These are phyloP conservation scores for Rhynchotus rufescens DNA, from an alignment of 2,797 vertebrate genomes.

Conservation along the genomic window DNA sequence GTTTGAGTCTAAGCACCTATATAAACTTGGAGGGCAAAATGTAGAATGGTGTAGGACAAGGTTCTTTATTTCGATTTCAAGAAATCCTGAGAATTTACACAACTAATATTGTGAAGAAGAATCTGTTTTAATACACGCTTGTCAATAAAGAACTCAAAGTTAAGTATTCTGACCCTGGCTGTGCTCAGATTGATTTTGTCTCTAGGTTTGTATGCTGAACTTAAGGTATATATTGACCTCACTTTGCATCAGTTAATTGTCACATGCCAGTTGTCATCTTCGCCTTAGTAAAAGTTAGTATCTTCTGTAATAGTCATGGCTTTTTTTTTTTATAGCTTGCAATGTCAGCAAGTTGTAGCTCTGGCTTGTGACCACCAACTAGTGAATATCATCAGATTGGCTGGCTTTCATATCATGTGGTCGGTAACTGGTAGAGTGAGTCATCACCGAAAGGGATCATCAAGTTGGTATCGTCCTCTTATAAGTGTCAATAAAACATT, in stretches of 20 bases:
- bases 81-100: slow-evolving; percentile 8
- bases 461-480: background rate
- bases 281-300: background rate
- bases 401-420: background rate
- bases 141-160: slow-evolving; percentile 21
- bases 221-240: slow-evolving; percentile 32
- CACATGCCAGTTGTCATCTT: slow-evolving; percentile 9
- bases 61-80: background rate
- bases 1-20: background rate
- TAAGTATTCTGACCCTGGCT: slow-evolving; percentile 2
- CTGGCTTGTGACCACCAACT: slow-evolving; percentile 8
- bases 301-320: background rate
- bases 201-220: slow-evolving; percentile 33
- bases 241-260: slow-evolving; percentile 36
- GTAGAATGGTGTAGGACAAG: background rate
- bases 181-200: slow-evolving; percentile 34
- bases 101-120: background rate
- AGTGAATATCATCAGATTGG: background rate
- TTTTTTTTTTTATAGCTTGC: background rate
- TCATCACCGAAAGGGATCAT: background rate
- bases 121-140: background rate
- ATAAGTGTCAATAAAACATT: background rate
- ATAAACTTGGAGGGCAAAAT: background rate
- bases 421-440: background rate
- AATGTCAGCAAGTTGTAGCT: slow-evolving; percentile 8